phyloP scores from a whole-genome alignment of 2,113 vertebrate genomes.

The Numenius arquata region DNA sequence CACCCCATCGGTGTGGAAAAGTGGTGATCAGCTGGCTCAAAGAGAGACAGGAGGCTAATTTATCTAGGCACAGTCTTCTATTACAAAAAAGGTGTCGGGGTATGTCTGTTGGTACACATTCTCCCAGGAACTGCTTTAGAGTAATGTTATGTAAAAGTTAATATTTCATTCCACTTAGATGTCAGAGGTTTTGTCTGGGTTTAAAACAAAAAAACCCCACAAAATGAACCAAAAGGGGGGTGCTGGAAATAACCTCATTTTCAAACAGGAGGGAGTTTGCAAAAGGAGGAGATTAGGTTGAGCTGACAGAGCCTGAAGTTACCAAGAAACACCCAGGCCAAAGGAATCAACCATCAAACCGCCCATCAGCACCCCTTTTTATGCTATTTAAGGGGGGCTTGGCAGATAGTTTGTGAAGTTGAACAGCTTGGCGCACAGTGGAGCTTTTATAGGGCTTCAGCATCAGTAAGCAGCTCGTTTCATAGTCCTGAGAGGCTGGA shows the following conservation, averaged over 20 bases:
- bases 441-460: background rate
- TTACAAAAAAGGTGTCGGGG: background rate
- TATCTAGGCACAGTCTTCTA: background rate
- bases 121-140: background rate
- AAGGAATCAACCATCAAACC: background rate
- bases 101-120: background rate
- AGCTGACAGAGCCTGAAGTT: background rate
- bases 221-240: background rate
- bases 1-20: accelerated
- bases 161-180: background rate
- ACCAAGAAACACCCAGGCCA: background rate
- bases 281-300: background rate
- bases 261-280: background rate
- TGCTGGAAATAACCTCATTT: background rate
- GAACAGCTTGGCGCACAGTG: background rate
- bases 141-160: background rate
- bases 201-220: background rate
- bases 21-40: background rate
- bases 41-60: background rate
- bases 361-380: background rate
- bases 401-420: background rate
- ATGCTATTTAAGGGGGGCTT: accelerated
- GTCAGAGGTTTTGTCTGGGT: background rate
- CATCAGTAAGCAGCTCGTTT: background rate
- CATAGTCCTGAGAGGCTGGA: background rate